These are phyloP conservation scores for Lycocerus yunnanus DNA, from an alignment of 2,888 invertebrate genomes.

Conservation along the genomic window DNA sequence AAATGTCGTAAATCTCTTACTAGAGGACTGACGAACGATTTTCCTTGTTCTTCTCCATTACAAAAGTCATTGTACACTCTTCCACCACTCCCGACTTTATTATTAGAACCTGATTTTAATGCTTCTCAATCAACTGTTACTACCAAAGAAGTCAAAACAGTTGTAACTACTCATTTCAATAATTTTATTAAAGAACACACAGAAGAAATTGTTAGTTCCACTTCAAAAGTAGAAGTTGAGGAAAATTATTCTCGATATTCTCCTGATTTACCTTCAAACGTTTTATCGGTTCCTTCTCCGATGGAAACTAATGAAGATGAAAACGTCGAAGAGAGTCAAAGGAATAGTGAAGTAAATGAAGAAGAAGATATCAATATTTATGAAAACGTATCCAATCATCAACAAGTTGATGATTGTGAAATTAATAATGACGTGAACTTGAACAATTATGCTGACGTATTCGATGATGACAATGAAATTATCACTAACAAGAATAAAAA, in stretches of 20 bases:
- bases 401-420: not conserved
- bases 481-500: not conserved
- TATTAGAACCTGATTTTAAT: not conserved
- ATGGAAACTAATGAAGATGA: not conserved
- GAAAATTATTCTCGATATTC: not conserved
- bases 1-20: not conserved
- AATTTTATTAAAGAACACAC: not conserved
- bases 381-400: not conserved
- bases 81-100: not conserved
- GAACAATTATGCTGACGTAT: not conserved
- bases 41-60: no score
- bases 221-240: not conserved
- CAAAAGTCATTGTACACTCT: not conserved
- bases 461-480: constrained; percentile 7
- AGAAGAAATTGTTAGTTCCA: not conserved
- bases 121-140: not conserved
- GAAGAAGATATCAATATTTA: constrained; percentile 1
- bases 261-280: not conserved
- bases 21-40: not conserved
- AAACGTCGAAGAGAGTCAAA: not conserved
- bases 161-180: not conserved
- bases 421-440: not conserved
- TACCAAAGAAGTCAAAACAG: not conserved
- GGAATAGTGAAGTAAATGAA: not conserved
- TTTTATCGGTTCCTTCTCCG: not conserved